phyloP scores from a whole-genome alignment of 2,797 vertebrate species.

The Okamejei kenojei region DNA sequence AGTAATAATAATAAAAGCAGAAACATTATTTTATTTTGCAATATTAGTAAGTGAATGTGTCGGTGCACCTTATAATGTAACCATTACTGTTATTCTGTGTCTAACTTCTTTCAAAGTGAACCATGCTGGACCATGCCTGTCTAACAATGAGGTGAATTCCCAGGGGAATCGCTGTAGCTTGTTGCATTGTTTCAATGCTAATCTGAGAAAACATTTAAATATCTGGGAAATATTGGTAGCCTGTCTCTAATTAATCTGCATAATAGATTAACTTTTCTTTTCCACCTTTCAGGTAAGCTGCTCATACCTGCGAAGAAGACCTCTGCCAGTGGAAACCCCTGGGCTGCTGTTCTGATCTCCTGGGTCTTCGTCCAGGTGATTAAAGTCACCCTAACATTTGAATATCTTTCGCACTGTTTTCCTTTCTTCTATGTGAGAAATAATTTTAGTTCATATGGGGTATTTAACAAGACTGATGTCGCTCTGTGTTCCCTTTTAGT shows the following conservation, averaged over 20 bases:
- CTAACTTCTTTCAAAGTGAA: neutral
- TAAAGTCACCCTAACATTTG: neutral
- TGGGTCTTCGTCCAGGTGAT: conserved; percentile 80
- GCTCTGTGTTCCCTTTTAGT: neutral
- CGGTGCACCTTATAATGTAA: neutral
- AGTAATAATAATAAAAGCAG: neutral
- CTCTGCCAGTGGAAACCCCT: conserved; percentile 72
- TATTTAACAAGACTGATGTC: neutral
- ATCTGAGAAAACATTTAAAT: neutral
- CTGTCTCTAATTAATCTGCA: neutral
- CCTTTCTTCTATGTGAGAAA: too few relatives aligned
- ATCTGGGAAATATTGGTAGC: neutral
- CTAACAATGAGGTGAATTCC: too few relatives aligned
- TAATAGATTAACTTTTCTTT: neutral
- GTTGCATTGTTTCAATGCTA: neutral
- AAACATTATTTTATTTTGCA: neutral
- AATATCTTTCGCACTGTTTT: neutral
- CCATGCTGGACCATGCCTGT: too few relatives aligned
- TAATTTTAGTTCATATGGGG: neutral
- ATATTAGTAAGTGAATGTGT: neutral
- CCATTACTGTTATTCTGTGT: neutral
- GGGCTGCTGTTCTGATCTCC: conserved; percentile 75
- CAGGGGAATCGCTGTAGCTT: neutral
- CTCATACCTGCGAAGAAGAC: conserved; percentile 71
- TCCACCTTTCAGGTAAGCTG: conserved; percentile 57